These are phyloP conservation scores for Crambe crambe DNA, from an alignment of 37 sponge, comb jelly and placozoan species.

Conservation along the genomic window DNA sequence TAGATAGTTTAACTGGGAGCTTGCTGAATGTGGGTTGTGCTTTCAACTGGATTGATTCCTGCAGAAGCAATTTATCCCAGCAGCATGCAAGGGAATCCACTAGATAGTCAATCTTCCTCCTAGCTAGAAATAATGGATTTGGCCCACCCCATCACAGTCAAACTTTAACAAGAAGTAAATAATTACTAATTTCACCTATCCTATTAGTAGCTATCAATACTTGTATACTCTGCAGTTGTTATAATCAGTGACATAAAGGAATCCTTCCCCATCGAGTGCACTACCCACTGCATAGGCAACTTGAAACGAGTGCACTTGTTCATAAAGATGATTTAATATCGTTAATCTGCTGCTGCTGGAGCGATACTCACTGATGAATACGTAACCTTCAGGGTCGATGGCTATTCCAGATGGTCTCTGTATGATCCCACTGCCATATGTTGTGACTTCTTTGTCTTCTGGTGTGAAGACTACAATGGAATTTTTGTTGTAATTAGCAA, in stretches of 20 bases:
- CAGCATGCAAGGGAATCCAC: too few relatives aligned
- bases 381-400: conserved; percentile 29
- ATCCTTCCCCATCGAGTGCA: conserved; percentile 22
- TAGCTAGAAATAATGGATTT: too few relatives aligned
- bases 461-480: conserved; percentile 28
- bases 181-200: too few relatives aligned
- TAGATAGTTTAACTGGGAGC: too few relatives aligned
- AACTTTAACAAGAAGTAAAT: too few relatives aligned
- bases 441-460: conserved; percentile 12
- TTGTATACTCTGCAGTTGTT: not conserved
- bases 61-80: too few relatives aligned
- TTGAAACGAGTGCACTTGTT: not conserved
- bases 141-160: too few relatives aligned
- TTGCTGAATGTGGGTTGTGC: too few relatives aligned
- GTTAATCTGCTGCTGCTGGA: not conserved
- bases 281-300: not conserved
- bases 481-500: conserved; percentile 9
- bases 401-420: conserved; percentile 25
- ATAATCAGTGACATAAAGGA: conserved; percentile 1
- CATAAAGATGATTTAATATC: not conserved
- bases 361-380: not conserved
- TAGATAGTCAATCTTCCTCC: too few relatives aligned
- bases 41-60: too few relatives aligned
- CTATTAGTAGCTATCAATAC: conserved; percentile 3
- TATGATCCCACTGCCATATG: conserved; percentile 16